A percentile compares a stretch with the other conserved stretches of the same genome.
Conservation (phyloP, 2,797 vertebrate species). For the Artibeus lituratus region DNA sequence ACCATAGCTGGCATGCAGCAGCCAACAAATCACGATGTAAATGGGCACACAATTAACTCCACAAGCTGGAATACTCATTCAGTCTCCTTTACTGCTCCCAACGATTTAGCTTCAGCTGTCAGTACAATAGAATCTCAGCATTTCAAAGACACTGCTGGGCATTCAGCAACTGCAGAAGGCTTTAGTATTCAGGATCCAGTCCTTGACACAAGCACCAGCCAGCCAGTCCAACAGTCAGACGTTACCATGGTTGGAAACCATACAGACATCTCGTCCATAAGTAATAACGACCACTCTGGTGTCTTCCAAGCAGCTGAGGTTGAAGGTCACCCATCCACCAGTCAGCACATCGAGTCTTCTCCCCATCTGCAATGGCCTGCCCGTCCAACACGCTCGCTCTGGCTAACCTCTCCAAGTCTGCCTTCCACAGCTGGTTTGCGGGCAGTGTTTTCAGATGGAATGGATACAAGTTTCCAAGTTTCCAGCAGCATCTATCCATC, state of each 20-base stretch:
- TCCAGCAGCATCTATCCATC: not conserved
- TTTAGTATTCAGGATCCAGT: conserved; percentile 29
- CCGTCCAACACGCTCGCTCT: not conserved
- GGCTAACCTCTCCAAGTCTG: not conserved
- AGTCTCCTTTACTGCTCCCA: not conserved
- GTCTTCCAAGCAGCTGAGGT: not conserved
- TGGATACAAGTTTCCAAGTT: not conserved
- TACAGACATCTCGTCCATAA: conserved; percentile 8
- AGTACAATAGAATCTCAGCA: not conserved
- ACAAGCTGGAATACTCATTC: conserved; percentile 22
- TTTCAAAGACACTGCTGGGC: conserved; percentile 45
- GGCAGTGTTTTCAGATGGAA: conserved; percentile 57
- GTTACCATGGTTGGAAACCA: not conserved
- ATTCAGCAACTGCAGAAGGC: not conserved
- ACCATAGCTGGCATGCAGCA: conserved; percentile 53
- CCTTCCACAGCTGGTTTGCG: not conserved
- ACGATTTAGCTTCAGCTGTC: conserved; percentile 34
- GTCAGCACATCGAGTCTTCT: not conserved
- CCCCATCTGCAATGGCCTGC: not conserved
- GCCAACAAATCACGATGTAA: conserved; percentile 57
- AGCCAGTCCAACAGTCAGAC: conserved; percentile 10
- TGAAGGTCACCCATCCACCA: conserved; percentile 11
- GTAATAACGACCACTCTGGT: not conserved
- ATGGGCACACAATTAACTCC: conserved; percentile 52
- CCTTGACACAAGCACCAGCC: not conserved